Evolutionary conservation across 2,113 vertebrate species (phyloP).

Genomic region (Prochilodus magdalenae): DNA sequence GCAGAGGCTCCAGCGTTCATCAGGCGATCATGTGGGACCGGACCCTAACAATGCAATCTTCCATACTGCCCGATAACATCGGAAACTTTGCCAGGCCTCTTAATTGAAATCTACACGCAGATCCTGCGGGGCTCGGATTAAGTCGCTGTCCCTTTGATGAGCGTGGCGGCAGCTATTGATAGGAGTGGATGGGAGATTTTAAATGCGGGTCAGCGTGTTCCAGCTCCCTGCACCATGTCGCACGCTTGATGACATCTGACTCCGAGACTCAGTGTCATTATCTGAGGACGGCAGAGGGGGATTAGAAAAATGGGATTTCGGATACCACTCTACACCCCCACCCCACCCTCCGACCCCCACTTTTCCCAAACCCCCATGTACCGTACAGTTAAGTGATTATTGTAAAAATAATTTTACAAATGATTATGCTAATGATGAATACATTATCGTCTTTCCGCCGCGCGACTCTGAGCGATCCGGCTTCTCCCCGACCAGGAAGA

Average conservation of each 20-base stretch:
- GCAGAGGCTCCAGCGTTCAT: background rate
- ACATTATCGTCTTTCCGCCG: slow-evolving; percentile 61
- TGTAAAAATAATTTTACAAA: slow-evolving; percentile 71
- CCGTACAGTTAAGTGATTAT: slow-evolving; percentile 74
- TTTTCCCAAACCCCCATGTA: slow-evolving; percentile 51
- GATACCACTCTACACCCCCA: slow-evolving; percentile 34
- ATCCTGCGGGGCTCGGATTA: slow-evolving; percentile 58
- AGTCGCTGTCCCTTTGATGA: slow-evolving; percentile 57
- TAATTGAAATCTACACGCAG: slow-evolving; percentile 59
- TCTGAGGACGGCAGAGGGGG: slow-evolving; percentile 71
- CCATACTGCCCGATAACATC: slow-evolving; percentile 43
- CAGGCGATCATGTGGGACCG: background rate
- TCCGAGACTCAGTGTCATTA: slow-evolving; percentile 70
- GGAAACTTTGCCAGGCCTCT: slow-evolving; percentile 48
- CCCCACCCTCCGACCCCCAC: slow-evolving; percentile 53
- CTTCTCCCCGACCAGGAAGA: slow-evolving; percentile 68
- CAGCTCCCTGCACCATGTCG: slow-evolving; percentile 62
- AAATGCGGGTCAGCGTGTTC: slow-evolving; percentile 54
- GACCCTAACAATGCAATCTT: slow-evolving; percentile 43
- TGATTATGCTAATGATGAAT: slow-evolving; percentile 76
- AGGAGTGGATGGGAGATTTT: slow-evolving; percentile 46
- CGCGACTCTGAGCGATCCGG: slow-evolving; percentile 57
- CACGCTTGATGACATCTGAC: slow-evolving; percentile 75
- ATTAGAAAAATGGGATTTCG: slow-evolving; percentile 77
- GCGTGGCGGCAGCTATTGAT: slow-evolving; percentile 52